Conservation (phyloP, 2,888 invertebrate genomes). For the Hirtodrosophila alboralis region DNA sequence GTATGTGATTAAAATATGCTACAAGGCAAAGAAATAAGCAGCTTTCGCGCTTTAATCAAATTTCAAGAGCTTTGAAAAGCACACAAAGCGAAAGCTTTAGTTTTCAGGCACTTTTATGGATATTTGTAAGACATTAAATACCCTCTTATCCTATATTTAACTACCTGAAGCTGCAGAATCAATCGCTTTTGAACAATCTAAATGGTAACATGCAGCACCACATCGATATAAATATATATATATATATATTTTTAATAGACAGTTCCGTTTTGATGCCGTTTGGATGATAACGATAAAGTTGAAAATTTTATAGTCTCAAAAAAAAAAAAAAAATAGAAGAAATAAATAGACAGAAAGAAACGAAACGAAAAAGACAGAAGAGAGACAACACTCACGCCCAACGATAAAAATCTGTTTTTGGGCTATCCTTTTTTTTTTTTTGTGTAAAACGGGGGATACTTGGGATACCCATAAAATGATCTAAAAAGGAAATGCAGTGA, state of each 20-base stretch:
- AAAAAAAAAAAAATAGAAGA: background rate
- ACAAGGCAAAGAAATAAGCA: too few relatives aligned
- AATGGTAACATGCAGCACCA: slow-evolving; percentile 37
- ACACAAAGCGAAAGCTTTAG: too few relatives aligned
- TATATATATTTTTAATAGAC: slow-evolving; percentile 63
- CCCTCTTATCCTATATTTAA: too few relatives aligned
- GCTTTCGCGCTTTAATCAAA: too few relatives aligned
- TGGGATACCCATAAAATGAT: slow-evolving; percentile 45
- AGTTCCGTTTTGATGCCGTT: slow-evolving; percentile 68
- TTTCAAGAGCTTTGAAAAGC: background rate
- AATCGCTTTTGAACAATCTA: slow-evolving; percentile 19
- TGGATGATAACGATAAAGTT: slow-evolving; percentile 69
- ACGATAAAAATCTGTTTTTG: slow-evolving; percentile 60
- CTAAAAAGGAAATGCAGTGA: slow-evolving; percentile 45
- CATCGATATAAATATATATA: too few relatives aligned
- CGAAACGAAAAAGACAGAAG: too few relatives aligned
- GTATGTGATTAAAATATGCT: too few relatives aligned
- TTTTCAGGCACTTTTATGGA: too few relatives aligned
- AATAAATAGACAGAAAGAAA: background rate
- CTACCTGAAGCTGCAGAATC: slow-evolving; percentile 8
- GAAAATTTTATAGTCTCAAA: slow-evolving; percentile 62
- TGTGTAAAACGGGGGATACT: slow-evolving; percentile 7
- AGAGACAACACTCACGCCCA: slow-evolving; percentile 46
- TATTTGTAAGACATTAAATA: too few relatives aligned
- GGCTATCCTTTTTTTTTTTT: slow-evolving; percentile 57